Percentiles rank a stretch among this genome's conserved stretches.
Evolutionary conservation across 2,888 invertebrate species (phyloP).

Genomic region (Cephus sareptanus): DNA sequence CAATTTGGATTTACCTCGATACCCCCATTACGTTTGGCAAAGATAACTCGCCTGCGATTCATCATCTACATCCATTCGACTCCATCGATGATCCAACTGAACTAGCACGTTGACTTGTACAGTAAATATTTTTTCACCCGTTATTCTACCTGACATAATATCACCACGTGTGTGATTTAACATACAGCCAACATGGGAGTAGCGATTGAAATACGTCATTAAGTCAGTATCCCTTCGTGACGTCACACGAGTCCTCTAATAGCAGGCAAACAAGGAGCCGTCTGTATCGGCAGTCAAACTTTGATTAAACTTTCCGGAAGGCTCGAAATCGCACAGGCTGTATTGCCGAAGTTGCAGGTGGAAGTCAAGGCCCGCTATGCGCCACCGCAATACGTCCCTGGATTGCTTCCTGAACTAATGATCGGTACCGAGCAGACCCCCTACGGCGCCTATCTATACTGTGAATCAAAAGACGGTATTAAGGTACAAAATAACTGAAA

Average conservation of each 20-base stretch:
- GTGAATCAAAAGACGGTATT: no score
- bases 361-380: not conserved
- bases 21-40: not conserved
- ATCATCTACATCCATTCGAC: not conserved
- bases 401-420: not conserved
- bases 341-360: not conserved
- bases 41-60: not conserved
- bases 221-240: not conserved
- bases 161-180: not conserved
- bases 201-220: not conserved
- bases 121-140: not conserved
- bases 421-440: not conserved
- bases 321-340: conserved; percentile 9
- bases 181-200: not conserved
- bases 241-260: not conserved
- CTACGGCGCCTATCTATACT: not conserved
- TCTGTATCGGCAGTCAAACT: conserved; percentile 5
- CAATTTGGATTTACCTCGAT: not conserved
- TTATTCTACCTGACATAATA: no score
- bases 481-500: no score
- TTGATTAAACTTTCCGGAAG: conserved; percentile 27
- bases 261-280: not conserved
- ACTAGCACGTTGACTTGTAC: not conserved
- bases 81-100: not conserved
- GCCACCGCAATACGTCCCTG: not conserved